A percentile compares a stretch with the other conserved stretches of the same genome.
phyloP scores from a whole-genome alignment of 2,888 invertebrate genomes.

The Mamestra brassicae region DNA sequence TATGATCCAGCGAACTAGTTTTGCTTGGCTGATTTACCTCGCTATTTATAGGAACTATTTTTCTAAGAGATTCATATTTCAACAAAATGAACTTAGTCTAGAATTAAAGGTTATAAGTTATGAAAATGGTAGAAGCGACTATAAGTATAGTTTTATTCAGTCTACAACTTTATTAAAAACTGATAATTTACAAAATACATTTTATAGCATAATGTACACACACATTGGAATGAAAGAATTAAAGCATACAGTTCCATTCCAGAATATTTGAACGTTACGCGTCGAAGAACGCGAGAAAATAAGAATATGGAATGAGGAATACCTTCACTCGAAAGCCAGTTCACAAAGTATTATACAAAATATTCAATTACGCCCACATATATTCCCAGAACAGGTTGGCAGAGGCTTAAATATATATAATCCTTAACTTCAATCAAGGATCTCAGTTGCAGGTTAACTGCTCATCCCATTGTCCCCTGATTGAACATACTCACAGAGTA shows the following conservation, averaged over 20 bases:
- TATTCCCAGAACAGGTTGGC: neutral
- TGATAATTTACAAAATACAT: too few relatives aligned
- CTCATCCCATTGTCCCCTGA: constrained; percentile 11
- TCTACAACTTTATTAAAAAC: too few relatives aligned
- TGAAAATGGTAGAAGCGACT: too few relatives aligned
- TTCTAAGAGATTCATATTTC: neutral
- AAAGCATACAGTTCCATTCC: too few relatives aligned
- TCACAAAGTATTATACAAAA: neutral
- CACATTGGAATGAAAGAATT: neutral
- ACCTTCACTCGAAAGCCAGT: neutral
- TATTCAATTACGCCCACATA: neutral
- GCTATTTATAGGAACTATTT: neutral
- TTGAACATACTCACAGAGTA: neutral
- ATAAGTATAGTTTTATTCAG: too few relatives aligned
- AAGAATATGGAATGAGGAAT: neutral
- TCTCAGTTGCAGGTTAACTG: constrained; percentile 13
- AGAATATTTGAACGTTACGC: neutral
- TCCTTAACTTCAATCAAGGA: neutral
- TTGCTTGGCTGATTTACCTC: neutral
- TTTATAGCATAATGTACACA: neutral
- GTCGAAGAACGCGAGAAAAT: neutral
- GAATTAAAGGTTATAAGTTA: neutral
- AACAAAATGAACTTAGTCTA: too few relatives aligned
- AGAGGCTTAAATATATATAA: neutral
- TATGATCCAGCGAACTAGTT: neutral